Percentiles rank a stretch among this genome's conserved stretches.
phyloP scores from a whole-genome alignment of 2,797 vertebrate genomes.

The Malacoctenus gilli region DNA sequence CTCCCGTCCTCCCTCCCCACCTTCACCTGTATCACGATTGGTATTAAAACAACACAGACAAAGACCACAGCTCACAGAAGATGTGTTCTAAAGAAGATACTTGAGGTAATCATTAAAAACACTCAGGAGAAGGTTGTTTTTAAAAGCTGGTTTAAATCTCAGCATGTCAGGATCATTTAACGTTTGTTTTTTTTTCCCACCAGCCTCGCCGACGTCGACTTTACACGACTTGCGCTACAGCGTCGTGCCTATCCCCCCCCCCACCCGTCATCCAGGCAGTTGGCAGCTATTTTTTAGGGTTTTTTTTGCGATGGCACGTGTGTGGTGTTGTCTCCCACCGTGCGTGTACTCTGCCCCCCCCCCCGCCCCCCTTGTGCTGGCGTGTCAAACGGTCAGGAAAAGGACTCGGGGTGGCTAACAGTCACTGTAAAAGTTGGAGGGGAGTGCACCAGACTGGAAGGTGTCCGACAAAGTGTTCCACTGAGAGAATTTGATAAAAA shows the following conservation, averaged over 20 bases:
- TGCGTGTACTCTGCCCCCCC: slow-evolving; percentile 12
- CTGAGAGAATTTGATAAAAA: no score
- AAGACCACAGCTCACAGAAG: slow-evolving; percentile 35
- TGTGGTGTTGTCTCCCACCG: slow-evolving; percentile 22
- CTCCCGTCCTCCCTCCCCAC: not conserved
- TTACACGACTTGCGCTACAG: slow-evolving; percentile 7
- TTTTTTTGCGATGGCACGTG: slow-evolving; percentile 58
- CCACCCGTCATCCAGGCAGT: slow-evolving; percentile 59
- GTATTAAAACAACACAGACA: slow-evolving; percentile 24
- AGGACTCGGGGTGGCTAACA: slow-evolving; percentile 37
- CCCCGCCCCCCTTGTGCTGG: slow-evolving; percentile 20
- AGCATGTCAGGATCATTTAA: slow-evolving; percentile 14
- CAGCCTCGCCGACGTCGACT: not conserved
- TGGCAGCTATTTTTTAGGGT: no score
- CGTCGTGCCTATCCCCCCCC: not conserved
- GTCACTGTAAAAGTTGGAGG: slow-evolving; percentile 30
- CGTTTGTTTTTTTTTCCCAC: slow-evolving; percentile 26
- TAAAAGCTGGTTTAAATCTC: slow-evolving; percentile 41
- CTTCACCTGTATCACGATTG: not conserved
- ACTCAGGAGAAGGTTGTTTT: slow-evolving; percentile 9
- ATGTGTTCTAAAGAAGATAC: slow-evolving; percentile 11
- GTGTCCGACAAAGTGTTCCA: no score
- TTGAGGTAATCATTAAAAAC: slow-evolving; percentile 61
- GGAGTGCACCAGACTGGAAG: not conserved
- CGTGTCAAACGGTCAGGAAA: slow-evolving; percentile 11